Conservation (phyloP, 2,888 invertebrate species). For the Digitonthophagus gazella region DNA sequence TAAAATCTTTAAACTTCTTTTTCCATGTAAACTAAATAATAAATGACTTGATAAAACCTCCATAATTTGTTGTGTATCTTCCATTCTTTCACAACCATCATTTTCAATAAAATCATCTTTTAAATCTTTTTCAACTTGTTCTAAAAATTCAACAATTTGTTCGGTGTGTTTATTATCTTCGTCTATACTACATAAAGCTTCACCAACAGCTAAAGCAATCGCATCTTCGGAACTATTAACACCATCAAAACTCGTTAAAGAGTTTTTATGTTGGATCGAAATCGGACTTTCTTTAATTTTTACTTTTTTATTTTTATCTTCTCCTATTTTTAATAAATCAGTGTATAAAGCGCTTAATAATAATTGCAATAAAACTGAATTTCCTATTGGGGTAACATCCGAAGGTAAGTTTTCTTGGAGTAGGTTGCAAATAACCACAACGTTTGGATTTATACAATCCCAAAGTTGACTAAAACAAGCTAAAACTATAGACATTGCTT, state of each 20-base stretch:
- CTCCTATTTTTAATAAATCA: slow-evolving; percentile 59
- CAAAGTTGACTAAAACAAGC: slow-evolving; percentile 68
- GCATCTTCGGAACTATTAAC: slow-evolving; percentile 43
- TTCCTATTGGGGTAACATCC: slow-evolving; percentile 66
- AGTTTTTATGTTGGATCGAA: slow-evolving; percentile 31
- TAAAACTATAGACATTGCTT: slow-evolving; percentile 73
- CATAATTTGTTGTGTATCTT: slow-evolving; percentile 52
- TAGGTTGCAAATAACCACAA: slow-evolving; percentile 53
- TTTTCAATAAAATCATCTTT: slow-evolving; percentile 35
- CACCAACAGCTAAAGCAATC: slow-evolving; percentile 70
- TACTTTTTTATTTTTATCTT: slow-evolving; percentile 36
- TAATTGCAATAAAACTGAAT: slow-evolving; percentile 71
- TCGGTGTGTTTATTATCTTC: slow-evolving; percentile 77
- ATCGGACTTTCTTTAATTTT: slow-evolving; percentile 32
- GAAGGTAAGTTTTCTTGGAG: slow-evolving; percentile 70
- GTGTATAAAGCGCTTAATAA: slow-evolving; percentile 69
- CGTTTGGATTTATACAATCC: slow-evolving; percentile 65
- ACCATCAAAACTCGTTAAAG: slow-evolving; percentile 38
- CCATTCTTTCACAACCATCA: slow-evolving; percentile 49
- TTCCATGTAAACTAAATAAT: slow-evolving; percentile 61
- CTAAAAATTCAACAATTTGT: slow-evolving; percentile 65
- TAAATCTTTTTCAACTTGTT: slow-evolving; percentile 54
- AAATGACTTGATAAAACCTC: slow-evolving; percentile 64
- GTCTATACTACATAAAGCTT: slow-evolving; percentile 76
- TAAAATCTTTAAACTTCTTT: slow-evolving; percentile 57